These are phyloP conservation scores for Mesitornis unicolor DNA, from an alignment of 2,113 vertebrate species.

Conservation along the genomic window DNA sequence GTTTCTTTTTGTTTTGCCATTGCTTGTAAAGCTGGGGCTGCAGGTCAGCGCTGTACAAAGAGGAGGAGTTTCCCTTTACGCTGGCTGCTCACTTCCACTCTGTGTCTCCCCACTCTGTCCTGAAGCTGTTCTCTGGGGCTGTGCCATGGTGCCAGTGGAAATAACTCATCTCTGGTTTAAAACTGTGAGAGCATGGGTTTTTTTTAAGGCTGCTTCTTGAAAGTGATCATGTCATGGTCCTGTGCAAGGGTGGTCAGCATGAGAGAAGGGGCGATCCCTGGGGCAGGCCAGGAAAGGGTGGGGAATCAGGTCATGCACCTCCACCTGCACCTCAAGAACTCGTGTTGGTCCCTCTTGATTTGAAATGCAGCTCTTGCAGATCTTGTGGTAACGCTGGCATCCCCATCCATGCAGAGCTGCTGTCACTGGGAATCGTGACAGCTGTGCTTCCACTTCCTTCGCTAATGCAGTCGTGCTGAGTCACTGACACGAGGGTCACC, in stretches of 20 bases:
- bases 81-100: neutral
- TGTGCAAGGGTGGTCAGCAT: fast-evolving
- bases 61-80: neutral
- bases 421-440: fast-evolving
- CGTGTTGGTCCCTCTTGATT: fast-evolving
- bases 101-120: neutral
- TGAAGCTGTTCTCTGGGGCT: neutral
- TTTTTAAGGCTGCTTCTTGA: neutral
- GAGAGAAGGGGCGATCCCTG: neutral
- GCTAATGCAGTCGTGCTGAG: neutral
- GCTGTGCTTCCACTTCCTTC: neutral
- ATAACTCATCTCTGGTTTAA: neutral
- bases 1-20: neutral
- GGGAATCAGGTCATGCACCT: fast-evolving
- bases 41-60: neutral
- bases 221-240: fast-evolving
- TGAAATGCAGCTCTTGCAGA: neutral
- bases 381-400: neutral
- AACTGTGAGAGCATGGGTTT: neutral
- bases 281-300: neutral
- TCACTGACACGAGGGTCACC: neutral
- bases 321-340: neutral
- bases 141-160: neutral
- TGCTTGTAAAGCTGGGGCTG: neutral
- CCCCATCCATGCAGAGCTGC: fast-evolving